A percentile compares a stretch with the other conserved stretches of the same genome.
These are phyloP conservation scores for Scatophagus argus DNA, from an alignment of 2,113 vertebrate species.

Conservation along the genomic window DNA sequence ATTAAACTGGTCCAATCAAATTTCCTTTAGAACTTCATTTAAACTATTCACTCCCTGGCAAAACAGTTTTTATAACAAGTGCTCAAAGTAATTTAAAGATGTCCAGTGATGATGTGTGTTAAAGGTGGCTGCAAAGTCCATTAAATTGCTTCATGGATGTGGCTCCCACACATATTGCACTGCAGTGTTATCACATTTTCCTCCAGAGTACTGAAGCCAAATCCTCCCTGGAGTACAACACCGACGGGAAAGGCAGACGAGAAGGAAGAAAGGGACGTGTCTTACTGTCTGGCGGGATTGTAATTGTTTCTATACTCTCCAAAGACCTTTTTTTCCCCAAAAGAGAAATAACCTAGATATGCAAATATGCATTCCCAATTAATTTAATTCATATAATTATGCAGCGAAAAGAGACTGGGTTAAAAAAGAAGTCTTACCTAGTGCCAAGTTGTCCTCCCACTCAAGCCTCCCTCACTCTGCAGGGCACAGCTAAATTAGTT, in stretches of 20 bases:
- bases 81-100: slow-evolving; percentile 63
- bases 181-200: slow-evolving; percentile 54
- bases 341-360: slow-evolving; percentile 79
- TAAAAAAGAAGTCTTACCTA: slow-evolving; percentile 58
- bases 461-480: slow-evolving; percentile 44
- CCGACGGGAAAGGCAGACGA: slow-evolving; percentile 28
- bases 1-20: slow-evolving; percentile 43
- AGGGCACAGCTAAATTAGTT: slow-evolving; percentile 72
- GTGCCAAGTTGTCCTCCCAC: slow-evolving; percentile 61
- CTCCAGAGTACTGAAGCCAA: slow-evolving; percentile 51
- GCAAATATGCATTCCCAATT: slow-evolving; percentile 77
- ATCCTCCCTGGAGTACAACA: slow-evolving; percentile 54
- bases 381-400: slow-evolving; percentile 81
- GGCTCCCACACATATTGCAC: slow-evolving; percentile 52
- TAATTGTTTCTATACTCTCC: slow-evolving; percentile 80
- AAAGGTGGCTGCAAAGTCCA: slow-evolving; percentile 47
- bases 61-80: slow-evolving; percentile 43
- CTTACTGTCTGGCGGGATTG: slow-evolving; percentile 66
- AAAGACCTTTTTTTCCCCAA: slow-evolving; percentile 62
- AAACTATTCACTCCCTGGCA: slow-evolving; percentile 19
- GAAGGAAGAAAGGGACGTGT: slow-evolving; percentile 52
- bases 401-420: slow-evolving; percentile 67
- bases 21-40: slow-evolving; percentile 51
- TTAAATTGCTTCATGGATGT: slow-evolving; percentile 65
- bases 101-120: slow-evolving; percentile 30